Conservation (phyloP, 2,797 vertebrate genomes). For the Pseudomugil gertrudae region DNA sequence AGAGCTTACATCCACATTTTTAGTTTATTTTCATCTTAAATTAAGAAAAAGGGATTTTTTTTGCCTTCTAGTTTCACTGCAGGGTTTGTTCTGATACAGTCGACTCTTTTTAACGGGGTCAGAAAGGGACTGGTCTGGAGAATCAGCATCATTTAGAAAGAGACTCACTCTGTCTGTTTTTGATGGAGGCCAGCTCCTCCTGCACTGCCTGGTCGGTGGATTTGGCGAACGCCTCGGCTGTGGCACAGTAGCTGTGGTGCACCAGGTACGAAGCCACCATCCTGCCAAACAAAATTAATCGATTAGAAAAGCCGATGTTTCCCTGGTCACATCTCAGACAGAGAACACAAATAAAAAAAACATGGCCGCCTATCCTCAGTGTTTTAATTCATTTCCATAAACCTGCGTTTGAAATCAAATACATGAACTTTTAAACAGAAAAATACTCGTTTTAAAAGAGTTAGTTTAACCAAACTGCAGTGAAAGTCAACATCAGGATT, state of each 20-base stretch:
- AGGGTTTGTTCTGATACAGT: too few species aligned
- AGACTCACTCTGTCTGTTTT: constrained; percentile 95
- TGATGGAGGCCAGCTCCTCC: constrained; percentile 97
- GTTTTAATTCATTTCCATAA: background rate
- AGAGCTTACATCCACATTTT: too few species aligned
- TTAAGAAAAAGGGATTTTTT: too few species aligned
- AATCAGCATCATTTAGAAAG: background rate
- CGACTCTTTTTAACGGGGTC: too few species aligned
- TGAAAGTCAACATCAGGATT: too few species aligned
- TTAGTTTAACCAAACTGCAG: too few species aligned
- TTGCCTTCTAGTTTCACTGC: too few species aligned
- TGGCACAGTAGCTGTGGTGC: constrained; percentile 96
- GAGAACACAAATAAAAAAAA: background rate
- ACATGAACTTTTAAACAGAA: background rate
- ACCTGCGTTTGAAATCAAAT: background rate
- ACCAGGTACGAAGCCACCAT: constrained; percentile 98
- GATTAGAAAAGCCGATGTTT: background rate
- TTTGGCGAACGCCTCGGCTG: constrained; percentile 94
- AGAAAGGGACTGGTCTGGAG: too few species aligned
- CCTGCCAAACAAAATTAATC: constrained; percentile 65
- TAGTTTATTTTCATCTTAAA: too few species aligned
- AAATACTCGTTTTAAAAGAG: background rate
- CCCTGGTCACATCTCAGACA: background rate
- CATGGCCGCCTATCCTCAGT: background rate
- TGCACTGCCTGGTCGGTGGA: constrained; percentile 96